Percentiles rank a stretch among this genome's conserved stretches.
Evolutionary conservation across 2,113 vertebrate genomes (phyloP).

Genomic region (Galbula dea): DNA sequence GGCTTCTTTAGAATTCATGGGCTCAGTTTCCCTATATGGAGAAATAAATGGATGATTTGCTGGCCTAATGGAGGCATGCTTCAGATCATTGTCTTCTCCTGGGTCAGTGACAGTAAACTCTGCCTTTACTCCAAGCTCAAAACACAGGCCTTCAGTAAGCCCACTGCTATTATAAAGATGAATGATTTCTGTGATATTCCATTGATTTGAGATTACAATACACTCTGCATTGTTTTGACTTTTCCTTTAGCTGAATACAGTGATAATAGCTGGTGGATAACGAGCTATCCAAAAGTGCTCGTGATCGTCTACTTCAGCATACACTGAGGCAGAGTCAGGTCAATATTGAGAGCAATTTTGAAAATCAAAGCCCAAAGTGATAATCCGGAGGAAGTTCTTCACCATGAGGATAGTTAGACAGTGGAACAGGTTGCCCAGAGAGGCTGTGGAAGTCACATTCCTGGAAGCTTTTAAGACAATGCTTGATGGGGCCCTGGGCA

Average conservation of each 20-base stretch:
- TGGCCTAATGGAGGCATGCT: background rate
- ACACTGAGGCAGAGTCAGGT: background rate
- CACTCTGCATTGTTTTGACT: background rate
- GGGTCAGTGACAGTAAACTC: background rate
- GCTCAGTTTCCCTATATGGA: background rate
- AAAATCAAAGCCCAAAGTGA: background rate
- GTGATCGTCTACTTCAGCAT: background rate
- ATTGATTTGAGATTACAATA: background rate
- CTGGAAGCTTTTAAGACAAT: too few species aligned
- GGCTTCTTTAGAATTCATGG: background rate
- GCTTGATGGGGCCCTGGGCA: too few species aligned
- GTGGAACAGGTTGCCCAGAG: too few species aligned
- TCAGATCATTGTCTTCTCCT: background rate
- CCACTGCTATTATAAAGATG: background rate
- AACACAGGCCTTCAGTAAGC: background rate
- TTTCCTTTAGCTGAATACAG: background rate
- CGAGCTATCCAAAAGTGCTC: background rate
- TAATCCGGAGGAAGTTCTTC: too few species aligned
- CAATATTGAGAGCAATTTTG: background rate
- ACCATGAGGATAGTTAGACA: too few species aligned
- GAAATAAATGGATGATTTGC: background rate
- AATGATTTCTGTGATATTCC: background rate
- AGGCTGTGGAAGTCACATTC: too few species aligned
- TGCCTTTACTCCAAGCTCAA: background rate
- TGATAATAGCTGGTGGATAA: background rate